Evolutionary conservation across 2,888 invertebrate species (phyloP), one percentile per base, ranked within the genome.

Genomic region (Coelogynopora nodosa): DNA sequence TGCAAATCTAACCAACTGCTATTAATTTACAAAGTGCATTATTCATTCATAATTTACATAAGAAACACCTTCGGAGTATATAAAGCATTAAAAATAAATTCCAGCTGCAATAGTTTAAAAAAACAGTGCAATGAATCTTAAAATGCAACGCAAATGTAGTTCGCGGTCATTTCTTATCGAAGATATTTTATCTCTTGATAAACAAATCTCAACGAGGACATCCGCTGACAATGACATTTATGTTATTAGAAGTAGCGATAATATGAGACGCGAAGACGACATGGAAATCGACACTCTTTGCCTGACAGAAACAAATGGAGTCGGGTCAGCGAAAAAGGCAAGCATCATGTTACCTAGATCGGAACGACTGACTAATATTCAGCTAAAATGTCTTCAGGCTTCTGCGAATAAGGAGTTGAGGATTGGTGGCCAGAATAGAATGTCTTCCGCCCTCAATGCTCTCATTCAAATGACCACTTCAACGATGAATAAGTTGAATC

Each of bases 401-500:
- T 49, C 49, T 49, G 49, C 18, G 49, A 49, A 18, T 49, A 49
- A n/a, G n/a, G n/a, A n/a, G n/a, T n/a, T n/a, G n/a, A n/a, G n/a
- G n/a, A n/a, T n/a, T n/a, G n/a, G n/a, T n/a, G n/a, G n/a, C n/a
- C n/a, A n/a, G n/a, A n/a, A n/a, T n/a, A n/a, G n/a, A n/a, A 23
- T 74, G 74, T 74, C 74, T 13, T 74, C 74, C 18, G 74, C 74
- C 10, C 74, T 74, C 10, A 74, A 74, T 74, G 5, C 74, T 13
- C 74, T 74, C 74, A 74, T 74, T 13, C 74, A 74, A 23, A 74
- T 74, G 74, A 74, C 74, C 5, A 74, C 74, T 74, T 74, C 74
- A 2, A 23, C 23, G 27, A 74, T 74, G 74, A 26, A 23, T 26
- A 74, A 74, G 74, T 74, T 74, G 74, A 26, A 74, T 74, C 74